Conservation (phyloP, 2,888 invertebrate genomes). For the Griposia aprilina region DNA sequence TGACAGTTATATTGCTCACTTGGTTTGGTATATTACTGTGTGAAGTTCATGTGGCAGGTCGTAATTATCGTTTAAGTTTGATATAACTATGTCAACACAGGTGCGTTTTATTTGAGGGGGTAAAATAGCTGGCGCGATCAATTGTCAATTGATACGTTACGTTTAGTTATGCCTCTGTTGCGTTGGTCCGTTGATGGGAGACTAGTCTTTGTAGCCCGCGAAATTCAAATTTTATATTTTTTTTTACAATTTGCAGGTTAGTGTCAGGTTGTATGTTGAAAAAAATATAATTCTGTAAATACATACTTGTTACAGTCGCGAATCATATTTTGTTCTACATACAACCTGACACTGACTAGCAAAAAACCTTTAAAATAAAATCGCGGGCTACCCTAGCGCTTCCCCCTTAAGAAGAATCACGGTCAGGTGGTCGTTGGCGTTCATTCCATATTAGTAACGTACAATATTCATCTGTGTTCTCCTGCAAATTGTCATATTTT, state of each 20-base stretch:
- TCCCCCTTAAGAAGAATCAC: no score
- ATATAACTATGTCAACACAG: neutral
- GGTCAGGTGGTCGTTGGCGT: no score
- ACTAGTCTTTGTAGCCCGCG: neutral
- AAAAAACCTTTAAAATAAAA: no score
- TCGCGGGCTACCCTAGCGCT: no score
- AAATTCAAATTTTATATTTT: neutral
- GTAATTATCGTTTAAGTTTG: constrained; percentile 13
- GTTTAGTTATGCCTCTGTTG: neutral
- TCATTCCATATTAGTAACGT: no score
- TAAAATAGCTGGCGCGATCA: neutral
- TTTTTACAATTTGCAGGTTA: neutral
- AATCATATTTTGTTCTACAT: no score
- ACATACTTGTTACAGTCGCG: no score
- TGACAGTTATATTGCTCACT: constrained; percentile 56
- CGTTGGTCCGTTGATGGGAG: neutral
- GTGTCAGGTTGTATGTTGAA: no score
- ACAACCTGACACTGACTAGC: no score
- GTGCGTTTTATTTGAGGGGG: no score
- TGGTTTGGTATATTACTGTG: constrained; percentile 43
- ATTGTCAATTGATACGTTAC: neutral
- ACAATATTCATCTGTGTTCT: no score
- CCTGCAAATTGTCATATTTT: neutral
- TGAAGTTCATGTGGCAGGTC: constrained; percentile 1
- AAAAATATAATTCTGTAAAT: no score